These are phyloP conservation scores for Drosophila infuscata DNA, from an alignment of 2,888 invertebrate species.

Conservation along the genomic window DNA sequence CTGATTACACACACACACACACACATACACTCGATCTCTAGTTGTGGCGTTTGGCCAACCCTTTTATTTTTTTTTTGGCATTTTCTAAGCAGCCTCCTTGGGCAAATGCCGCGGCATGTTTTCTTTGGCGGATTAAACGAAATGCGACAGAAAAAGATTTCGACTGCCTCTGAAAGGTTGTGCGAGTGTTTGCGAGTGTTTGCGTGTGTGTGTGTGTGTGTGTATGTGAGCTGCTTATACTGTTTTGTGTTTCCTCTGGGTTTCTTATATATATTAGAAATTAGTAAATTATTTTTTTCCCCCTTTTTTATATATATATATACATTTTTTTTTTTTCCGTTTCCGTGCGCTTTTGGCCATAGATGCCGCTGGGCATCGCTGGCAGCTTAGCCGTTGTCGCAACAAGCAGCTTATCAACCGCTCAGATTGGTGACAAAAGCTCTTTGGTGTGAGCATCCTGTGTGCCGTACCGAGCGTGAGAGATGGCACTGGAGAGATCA, in stretches of 20 bases:
- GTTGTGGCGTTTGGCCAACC: constrained; percentile 4
- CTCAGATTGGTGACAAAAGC: constrained; percentile 26
- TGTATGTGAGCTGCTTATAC: constrained; percentile 34
- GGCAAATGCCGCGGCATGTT: constrained; percentile 55
- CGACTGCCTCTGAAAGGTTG: constrained; percentile 19
- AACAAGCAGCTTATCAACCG: constrained; percentile 71
- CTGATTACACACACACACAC: constrained; percentile 47
- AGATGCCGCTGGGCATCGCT: background rate
- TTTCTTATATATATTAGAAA: constrained; percentile 47
- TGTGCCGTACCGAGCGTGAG: background rate
- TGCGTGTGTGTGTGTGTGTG: background rate
- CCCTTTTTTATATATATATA: constrained; percentile 1
- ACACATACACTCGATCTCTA: background rate
- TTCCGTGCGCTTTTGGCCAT: background rate
- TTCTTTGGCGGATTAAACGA: constrained; percentile 71
- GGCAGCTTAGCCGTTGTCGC: constrained; percentile 67
- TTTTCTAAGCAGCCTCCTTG: constrained; percentile 1
- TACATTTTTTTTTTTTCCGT: background rate
- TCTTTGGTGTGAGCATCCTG: background rate
- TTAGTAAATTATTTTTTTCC: constrained; percentile 55
- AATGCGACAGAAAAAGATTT: constrained; percentile 68
- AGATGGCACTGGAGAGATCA: background rate
- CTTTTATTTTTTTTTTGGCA: background rate
- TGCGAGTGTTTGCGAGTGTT: background rate
- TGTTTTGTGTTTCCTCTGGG: constrained; percentile 7